phyloP scores from a whole-genome alignment of 2,797 vertebrate genomes.

The Lacerta agilis region DNA sequence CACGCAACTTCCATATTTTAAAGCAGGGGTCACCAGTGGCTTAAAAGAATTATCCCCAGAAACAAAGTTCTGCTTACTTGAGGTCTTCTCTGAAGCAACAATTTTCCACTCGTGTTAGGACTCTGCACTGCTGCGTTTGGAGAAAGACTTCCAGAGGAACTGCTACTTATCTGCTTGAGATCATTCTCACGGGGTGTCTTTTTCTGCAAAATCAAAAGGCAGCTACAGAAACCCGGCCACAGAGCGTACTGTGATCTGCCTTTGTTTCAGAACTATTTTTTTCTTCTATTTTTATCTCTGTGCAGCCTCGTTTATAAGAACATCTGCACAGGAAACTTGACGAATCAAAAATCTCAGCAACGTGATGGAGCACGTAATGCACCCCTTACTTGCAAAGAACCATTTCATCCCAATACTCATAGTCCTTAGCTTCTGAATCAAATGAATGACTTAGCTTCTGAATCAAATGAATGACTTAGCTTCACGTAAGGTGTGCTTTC shows the following conservation, averaged over 20 bases:
- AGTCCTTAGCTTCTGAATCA: background rate
- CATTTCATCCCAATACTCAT: background rate
- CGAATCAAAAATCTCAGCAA: constrained; percentile 1
- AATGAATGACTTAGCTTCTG: background rate
- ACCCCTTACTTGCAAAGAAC: background rate
- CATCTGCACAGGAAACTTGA: constrained; percentile 24
- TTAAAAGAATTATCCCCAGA: background rate
- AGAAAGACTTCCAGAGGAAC: constrained; percentile 91
- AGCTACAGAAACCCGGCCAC: constrained; percentile 92
- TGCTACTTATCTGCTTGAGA: constrained; percentile 94
- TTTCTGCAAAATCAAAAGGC: constrained; percentile 98
- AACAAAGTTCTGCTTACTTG: constrained; percentile 84
- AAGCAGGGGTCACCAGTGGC: background rate
- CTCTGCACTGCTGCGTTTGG: constrained; percentile 87
- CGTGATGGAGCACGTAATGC: background rate
- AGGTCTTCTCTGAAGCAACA: constrained; percentile 97
- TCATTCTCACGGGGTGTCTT: constrained; percentile 94
- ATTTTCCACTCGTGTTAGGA: constrained; percentile 97
- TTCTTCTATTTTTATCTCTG: background rate
- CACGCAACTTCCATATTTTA: no score
- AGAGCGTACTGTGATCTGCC: constrained; percentile 63
- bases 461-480: background rate
- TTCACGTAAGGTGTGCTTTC: background rate
- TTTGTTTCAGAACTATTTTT: constrained; percentile 60
- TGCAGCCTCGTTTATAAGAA: constrained; percentile 47